Evolutionary conservation across 1,140 invertebrate species (phyloP).

Genomic region (Drosophila navojoa): DNA sequence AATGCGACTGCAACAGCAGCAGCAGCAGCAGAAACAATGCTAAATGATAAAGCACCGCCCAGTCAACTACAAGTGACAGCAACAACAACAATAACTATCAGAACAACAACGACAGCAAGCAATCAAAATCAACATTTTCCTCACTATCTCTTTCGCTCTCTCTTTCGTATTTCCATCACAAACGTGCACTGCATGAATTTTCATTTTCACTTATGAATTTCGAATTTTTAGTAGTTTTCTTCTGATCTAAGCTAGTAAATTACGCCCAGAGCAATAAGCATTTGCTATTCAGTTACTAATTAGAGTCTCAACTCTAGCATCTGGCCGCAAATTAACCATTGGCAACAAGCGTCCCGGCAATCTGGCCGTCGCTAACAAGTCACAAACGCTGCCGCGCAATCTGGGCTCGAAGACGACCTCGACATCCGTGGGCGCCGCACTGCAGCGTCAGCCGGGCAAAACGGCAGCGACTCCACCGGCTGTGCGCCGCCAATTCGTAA

Average conservation of each 20-base stretch:
- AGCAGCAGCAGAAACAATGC: conserved; percentile 4
- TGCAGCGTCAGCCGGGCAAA: conserved; percentile 86
- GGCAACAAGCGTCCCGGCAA: conserved; percentile 87
- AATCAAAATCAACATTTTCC: conserved; percentile 27
- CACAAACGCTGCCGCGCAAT: conserved; percentile 91
- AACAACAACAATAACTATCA: conserved; percentile 11
- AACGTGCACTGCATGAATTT: conserved; percentile 34
- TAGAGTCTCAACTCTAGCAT: conserved; percentile 84
- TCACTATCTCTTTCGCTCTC: conserved; percentile 19
- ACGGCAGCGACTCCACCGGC: conserved; percentile 91
- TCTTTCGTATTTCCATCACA: conserved; percentile 11
- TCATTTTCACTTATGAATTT: conserved; percentile 38
- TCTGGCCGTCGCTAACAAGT: conserved; percentile 89
- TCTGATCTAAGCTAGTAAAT: conserved; percentile 27
- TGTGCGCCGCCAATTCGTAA: conserved; percentile 91
- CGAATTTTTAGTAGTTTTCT: background rate
- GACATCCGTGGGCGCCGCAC: conserved; percentile 84
- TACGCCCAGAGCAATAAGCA: conserved; percentile 15
- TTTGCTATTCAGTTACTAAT: conserved; percentile 22
- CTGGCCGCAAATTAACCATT: conserved; percentile 88
- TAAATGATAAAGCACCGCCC: conserved; percentile 18
- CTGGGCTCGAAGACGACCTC: conserved; percentile 89
- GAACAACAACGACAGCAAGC: conserved; percentile 23
- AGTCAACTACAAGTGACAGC: background rate
- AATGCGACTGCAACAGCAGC: conserved; percentile 20